A percentile compares a stretch with the other conserved stretches of the same genome.
phyloP scores from a whole-genome alignment of 2,888 invertebrate species.

The Eupithecia insigniata region DNA sequence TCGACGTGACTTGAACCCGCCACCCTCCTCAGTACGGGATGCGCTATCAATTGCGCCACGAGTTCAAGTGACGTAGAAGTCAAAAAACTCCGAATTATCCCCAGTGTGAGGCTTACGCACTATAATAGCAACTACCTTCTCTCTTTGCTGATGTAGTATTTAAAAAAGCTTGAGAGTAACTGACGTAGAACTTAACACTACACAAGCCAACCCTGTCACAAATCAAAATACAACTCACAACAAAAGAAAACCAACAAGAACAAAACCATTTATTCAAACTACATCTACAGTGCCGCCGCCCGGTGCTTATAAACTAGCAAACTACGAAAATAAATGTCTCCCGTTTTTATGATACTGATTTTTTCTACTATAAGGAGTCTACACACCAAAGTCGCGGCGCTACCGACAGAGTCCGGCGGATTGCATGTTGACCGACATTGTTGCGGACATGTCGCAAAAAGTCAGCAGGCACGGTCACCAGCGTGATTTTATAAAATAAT shows the following conservation, averaged over 20 bases:
- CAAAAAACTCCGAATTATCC: no score
- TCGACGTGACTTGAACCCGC: no score
- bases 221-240: slow-evolving; percentile 4
- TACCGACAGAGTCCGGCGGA: neutral
- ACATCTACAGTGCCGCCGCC: slow-evolving; percentile 2
- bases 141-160: no score
- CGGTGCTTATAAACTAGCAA: neutral
- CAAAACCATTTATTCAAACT: neutral
- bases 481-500: neutral
- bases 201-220: neutral
- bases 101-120: no score
- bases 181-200: neutral
- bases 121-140: no score
- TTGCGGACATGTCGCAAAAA: neutral
- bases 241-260: neutral
- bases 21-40: no score
- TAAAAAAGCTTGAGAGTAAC: neutral
- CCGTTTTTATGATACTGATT: neutral
- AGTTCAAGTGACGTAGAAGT: no score
- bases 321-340: neutral
- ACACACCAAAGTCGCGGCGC: neutral
- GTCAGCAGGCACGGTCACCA: neutral
- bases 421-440: neutral
- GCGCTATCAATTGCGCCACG: no score
- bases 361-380: neutral